Conservation (phyloP, 2,797 vertebrate genomes). For the Steatocranus sp. region DNA sequence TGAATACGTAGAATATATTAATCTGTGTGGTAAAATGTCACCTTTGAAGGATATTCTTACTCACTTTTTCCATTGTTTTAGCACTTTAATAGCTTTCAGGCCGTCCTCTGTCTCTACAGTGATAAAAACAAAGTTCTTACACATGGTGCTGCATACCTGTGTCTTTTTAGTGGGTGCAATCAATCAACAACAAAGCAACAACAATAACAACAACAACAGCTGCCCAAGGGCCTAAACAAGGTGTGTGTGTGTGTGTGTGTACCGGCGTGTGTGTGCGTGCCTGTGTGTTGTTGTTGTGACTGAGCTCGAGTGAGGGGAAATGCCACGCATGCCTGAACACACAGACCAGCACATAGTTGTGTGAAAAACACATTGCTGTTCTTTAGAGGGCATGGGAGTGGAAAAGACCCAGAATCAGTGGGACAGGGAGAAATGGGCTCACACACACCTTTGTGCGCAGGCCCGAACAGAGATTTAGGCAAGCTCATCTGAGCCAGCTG, state of each 20-base stretch:
- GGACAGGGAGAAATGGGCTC: constrained; percentile 45
- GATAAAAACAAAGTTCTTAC: constrained; percentile 34
- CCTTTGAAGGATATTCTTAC: background rate
- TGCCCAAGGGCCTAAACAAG: constrained; percentile 57
- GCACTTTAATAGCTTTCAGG: constrained; percentile 11
- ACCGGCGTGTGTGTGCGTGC: constrained; percentile 15
- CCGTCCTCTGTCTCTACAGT: background rate
- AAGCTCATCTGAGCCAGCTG: constrained; percentile 50
- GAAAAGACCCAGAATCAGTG: constrained; percentile 60
- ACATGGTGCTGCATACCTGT: constrained; percentile 40
- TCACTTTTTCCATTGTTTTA: constrained; percentile 12
- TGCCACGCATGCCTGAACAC: constrained; percentile 77
- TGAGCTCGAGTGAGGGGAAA: constrained; percentile 75
- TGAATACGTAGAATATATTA: background rate
- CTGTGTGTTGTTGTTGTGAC: constrained; percentile 54
- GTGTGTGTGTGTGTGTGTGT: constrained; percentile 39
- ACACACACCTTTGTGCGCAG: constrained; percentile 53
- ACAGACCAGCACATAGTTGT: constrained; percentile 74
- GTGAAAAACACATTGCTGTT: constrained; percentile 72
- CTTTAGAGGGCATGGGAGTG: constrained; percentile 68
- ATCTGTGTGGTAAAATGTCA: background rate
- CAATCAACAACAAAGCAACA: constrained; percentile 43
- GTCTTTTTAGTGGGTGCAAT: constrained; percentile 26
- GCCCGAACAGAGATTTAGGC: constrained; percentile 48
- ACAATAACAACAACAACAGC: constrained; percentile 41